Conservation (phyloP, 2,797 vertebrate species). For the Leptoclinus maculatus region DNA sequence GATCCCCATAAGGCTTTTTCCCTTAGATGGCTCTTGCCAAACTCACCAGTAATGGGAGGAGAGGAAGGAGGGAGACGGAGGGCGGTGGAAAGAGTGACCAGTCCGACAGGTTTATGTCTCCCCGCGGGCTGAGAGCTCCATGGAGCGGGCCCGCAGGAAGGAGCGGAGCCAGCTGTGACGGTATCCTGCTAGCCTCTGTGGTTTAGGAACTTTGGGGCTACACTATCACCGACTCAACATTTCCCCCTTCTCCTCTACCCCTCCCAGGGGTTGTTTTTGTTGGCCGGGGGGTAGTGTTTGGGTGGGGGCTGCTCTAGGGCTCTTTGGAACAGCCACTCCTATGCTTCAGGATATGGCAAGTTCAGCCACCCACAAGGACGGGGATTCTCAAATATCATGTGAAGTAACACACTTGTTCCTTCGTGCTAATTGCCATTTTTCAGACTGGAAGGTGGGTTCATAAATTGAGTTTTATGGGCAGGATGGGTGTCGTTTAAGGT, state of each 20-base stretch:
- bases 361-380: constrained; percentile 74
- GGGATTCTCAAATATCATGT: constrained; percentile 78
- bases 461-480: constrained; percentile 80
- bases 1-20: constrained; percentile 80
- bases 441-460: constrained; percentile 74
- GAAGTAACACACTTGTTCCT: constrained; percentile 77
- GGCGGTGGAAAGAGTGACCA: constrained; percentile 87
- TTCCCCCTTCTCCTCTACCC: constrained; percentile 68
- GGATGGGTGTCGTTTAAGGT: constrained; percentile 79
- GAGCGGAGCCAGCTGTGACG: constrained; percentile 84
- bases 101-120: constrained; percentile 86
- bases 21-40: constrained; percentile 80
- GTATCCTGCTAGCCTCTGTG: constrained; percentile 79
- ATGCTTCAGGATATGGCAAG: constrained; percentile 70
- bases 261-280: constrained; percentile 83
- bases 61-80: constrained; percentile 78
- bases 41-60: constrained; percentile 81
- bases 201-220: constrained; percentile 80
- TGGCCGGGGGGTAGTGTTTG: constrained; percentile 79
- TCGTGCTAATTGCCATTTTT: constrained; percentile 78
- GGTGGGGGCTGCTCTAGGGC: constrained; percentile 72
- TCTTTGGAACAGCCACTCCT: constrained; percentile 65
- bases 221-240: constrained; percentile 76
- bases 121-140: constrained; percentile 74
- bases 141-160: constrained; percentile 81